Evolutionary conservation across 2,888 invertebrate species (phyloP).

Genomic region (Andrena minutula): DNA sequence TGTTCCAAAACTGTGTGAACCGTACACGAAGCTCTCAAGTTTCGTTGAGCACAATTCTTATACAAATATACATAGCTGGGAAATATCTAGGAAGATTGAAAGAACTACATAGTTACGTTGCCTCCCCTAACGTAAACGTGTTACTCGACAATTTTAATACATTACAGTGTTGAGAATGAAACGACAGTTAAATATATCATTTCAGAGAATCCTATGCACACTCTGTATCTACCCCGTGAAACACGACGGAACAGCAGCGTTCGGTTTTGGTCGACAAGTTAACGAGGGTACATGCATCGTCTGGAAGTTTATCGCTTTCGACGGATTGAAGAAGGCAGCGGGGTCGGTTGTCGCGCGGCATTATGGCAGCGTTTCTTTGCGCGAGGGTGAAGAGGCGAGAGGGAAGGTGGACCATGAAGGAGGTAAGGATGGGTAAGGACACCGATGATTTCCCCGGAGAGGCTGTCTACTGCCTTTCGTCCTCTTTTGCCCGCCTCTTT

Average conservation of each 20-base stretch:
- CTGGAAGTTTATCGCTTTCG: constrained; percentile 59
- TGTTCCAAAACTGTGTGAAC: too few relatives aligned
- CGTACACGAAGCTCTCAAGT: too few relatives aligned
- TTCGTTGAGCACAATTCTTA: too few relatives aligned
- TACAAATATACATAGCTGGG: too few relatives aligned
- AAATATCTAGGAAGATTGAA: too few relatives aligned
- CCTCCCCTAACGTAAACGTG: too few relatives aligned
- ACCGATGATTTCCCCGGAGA: constrained; percentile 81
- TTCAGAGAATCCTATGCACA: not conserved
- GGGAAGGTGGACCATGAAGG: constrained; percentile 57
- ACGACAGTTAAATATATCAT: not conserved
- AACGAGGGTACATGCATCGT: constrained; percentile 43
- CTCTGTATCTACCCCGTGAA: not conserved
- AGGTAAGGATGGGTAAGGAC: constrained; percentile 75
- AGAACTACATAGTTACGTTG: too few relatives aligned
- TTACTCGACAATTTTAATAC: too few relatives aligned
- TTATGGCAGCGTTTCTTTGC: constrained; percentile 54
- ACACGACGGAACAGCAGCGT: not conserved
- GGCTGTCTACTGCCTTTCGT: constrained; percentile 70
- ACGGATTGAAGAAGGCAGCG: constrained; percentile 45
- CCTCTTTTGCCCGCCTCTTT: constrained; percentile 52
- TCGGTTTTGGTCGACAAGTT: constrained; percentile 24
- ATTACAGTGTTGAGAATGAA: not conserved
- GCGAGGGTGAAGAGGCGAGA: constrained; percentile 35
- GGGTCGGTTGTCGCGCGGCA: constrained; percentile 60